Conservation (phyloP, 2,797 vertebrate species). For the Myiothlypis chrysogaster region DNA sequence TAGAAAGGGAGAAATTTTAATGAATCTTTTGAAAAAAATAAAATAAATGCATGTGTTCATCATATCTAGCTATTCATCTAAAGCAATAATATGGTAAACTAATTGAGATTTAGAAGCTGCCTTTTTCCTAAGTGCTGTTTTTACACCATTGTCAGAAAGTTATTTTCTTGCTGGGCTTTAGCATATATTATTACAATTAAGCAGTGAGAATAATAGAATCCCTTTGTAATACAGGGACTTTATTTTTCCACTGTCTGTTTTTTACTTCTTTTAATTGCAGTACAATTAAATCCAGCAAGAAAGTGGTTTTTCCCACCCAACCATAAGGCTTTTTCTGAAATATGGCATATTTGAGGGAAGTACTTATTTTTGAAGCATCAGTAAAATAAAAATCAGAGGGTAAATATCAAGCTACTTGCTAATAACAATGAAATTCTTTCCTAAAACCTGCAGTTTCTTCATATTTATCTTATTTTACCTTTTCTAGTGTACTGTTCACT, state of each 20-base stretch:
- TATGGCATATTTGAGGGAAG: not conserved
- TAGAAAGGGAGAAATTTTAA: not conserved
- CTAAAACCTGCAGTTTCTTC: not conserved
- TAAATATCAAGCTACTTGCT: not conserved
- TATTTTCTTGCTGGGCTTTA: not conserved
- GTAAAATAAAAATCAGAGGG: not conserved
- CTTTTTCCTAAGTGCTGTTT: not conserved
- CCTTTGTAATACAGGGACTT: not conserved
- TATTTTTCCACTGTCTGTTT: not conserved
- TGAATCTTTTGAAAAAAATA: not conserved
- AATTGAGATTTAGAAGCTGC: not conserved
- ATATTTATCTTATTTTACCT: constrained; percentile 7
- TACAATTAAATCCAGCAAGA: not conserved
- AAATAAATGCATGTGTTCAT: rapidly evolving
- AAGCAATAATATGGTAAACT: not conserved
- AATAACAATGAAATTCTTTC: not conserved
- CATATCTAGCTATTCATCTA: not conserved
- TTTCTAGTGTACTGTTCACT: not conserved
- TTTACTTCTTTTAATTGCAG: not conserved
- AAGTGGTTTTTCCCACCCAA: not conserved
- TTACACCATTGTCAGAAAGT: not conserved
- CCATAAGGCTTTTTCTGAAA: not conserved
- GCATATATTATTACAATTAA: not conserved
- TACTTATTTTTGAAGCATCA: not conserved
- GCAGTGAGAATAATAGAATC: not conserved